These are phyloP conservation scores for Drosophila erecta DNA, from an alignment of 1,140 invertebrate genomes.

Conservation along the genomic window DNA sequence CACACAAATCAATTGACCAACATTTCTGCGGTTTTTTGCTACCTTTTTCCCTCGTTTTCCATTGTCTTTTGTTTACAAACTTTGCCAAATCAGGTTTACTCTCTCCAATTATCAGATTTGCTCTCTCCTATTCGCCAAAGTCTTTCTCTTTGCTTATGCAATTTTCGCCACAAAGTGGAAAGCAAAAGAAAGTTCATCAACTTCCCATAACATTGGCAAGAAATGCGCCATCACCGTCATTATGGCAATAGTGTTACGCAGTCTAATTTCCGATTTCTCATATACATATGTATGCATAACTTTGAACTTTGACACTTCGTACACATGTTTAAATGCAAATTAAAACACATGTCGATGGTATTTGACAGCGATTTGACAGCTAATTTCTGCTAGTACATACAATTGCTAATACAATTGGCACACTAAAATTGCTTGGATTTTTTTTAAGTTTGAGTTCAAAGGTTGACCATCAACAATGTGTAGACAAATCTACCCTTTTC, in stretches of 20 bases:
- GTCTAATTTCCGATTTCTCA: conserved; percentile 1
- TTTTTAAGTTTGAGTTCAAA: background rate
- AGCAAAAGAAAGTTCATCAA: conserved; percentile 59
- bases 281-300: background rate
- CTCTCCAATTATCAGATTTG: conserved; percentile 11
- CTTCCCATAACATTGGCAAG: conserved; percentile 21
- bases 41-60: conserved; percentile 15
- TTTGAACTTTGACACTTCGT: background rate
- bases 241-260: conserved; percentile 15
- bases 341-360: background rate
- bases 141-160: conserved; percentile 62
- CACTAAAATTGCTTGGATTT: background rate
- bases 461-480: too few species aligned
- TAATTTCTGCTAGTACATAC: background rate
- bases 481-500: background rate
- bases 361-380: too few species aligned
- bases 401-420: background rate
- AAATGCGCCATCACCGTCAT: conserved; percentile 25
- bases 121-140: conserved; percentile 16
- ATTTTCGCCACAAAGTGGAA: conserved; percentile 63
- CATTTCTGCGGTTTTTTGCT: conserved; percentile 30
- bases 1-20: conserved; percentile 51
- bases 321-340: too few species aligned
- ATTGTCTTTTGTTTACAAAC: conserved; percentile 49
- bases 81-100: conserved; percentile 72